Evolutionary conservation across 1,140 invertebrate species (phyloP).

Genomic region (Sitobion miscanthi): DNA sequence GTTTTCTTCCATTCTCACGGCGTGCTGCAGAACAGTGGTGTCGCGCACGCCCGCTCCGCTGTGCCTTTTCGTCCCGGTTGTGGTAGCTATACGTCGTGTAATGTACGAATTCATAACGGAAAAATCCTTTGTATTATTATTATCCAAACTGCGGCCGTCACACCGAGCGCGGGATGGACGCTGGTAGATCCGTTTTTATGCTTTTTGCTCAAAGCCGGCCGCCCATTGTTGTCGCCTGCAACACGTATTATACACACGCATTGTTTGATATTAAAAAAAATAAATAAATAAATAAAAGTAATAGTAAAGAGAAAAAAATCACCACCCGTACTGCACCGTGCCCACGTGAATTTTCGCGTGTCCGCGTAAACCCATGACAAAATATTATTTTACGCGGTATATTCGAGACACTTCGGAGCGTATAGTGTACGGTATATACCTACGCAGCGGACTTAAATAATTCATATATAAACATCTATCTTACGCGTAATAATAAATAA

Average conservation of each 20-base stretch:
- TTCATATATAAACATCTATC: background rate
- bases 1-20: background rate
- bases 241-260: slow-evolving; percentile 30
- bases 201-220: slow-evolving; percentile 37
- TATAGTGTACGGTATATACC: too few relatives aligned
- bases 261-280: slow-evolving; percentile 27
- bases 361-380: background rate
- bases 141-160: slow-evolving; percentile 3
- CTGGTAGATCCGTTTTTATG: slow-evolving; percentile 39
- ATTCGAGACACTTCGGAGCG: too few relatives aligned
- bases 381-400: background rate
- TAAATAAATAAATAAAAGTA: background rate
- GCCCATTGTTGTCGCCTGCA: slow-evolving; percentile 44
- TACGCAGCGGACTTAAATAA: background rate
- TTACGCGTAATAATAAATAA: background rate
- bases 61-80: background rate
- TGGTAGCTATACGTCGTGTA: background rate
- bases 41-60: background rate
- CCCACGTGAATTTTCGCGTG: background rate
- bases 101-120: slow-evolving; percentile 26
- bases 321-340: background rate
- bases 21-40: background rate
- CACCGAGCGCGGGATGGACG: background rate
- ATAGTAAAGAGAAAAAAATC: background rate
- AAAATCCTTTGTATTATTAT: slow-evolving; percentile 48